Percentiles rank a stretch among this genome's conserved stretches.
Conservation (phyloP, 92 coral and sea anemone species). For the Epizoanthus scotinus region DNA sequence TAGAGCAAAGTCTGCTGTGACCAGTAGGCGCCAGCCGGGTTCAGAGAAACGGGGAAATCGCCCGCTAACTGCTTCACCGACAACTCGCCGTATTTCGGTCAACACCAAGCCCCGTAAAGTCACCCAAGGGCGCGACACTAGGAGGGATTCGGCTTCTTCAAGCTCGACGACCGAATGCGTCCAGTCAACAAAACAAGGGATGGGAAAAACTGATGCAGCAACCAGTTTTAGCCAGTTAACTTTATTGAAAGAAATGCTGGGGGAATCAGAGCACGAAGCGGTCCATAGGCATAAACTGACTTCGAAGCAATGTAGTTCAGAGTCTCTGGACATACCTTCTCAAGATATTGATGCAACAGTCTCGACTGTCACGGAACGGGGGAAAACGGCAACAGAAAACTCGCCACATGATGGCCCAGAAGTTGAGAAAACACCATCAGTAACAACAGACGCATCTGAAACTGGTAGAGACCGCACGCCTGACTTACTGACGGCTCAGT, state of each 20-base stretch:
- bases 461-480: not conserved
- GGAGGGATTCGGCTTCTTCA: not conserved
- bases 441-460: not conserved
- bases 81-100: not conserved
- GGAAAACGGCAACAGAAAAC: not conserved
- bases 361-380: not conserved
- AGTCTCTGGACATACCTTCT: not conserved
- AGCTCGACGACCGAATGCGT: not conserved
- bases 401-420: not conserved
- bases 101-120: not conserved
- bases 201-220: not conserved
- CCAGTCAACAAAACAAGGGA: not conserved
- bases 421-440: not conserved
- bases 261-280: not conserved
- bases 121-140: not conserved
- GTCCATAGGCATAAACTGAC: too few species aligned
- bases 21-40: not conserved
- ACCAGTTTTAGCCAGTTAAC: not conserved
- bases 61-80: constrained; percentile 14
- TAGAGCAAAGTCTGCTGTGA: constrained; percentile 33
- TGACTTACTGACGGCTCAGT: not conserved
- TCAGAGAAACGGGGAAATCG: not conserved
- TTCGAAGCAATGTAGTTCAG: too few species aligned
- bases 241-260: not conserved
- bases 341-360: not conserved